Evolutionary conservation across 2,113 vertebrate genomes (phyloP).

Genomic region (Limanda limanda): DNA sequence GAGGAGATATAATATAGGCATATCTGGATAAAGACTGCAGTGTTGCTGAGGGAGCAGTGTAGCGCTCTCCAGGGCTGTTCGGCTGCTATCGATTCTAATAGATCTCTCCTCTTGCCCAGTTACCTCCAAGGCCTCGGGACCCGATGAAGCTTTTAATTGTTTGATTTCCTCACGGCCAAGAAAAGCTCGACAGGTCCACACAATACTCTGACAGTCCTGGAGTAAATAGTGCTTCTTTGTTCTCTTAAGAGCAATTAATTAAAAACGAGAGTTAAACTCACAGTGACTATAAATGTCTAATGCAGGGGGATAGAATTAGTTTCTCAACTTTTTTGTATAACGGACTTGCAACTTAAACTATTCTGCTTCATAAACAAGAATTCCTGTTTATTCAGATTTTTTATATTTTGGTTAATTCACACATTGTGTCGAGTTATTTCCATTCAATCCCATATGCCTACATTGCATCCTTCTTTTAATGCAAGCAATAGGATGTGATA

Average conservation of each 20-base stretch:
- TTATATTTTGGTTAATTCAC: neutral
- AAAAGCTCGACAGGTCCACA: constrained; percentile 11
- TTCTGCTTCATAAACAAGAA: neutral
- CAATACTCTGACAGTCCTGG: neutral
- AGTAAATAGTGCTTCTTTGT: too few relatives aligned
- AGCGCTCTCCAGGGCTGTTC: constrained; percentile 30
- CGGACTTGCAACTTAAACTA: neutral
- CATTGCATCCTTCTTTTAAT: constrained; percentile 12
- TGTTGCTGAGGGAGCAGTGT: constrained; percentile 37
- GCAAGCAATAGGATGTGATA: constrained; percentile 24
- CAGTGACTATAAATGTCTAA: too few relatives aligned
- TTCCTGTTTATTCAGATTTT: neutral
- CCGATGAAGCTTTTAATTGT: constrained; percentile 56
- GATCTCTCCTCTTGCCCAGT: constrained; percentile 57
- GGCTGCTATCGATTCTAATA: constrained; percentile 45
- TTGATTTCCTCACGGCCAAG: constrained; percentile 31
- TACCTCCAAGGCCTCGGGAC: constrained; percentile 29
- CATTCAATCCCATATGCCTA: constrained; percentile 36
- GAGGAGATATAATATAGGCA: constrained; percentile 28
- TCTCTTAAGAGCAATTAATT: too few relatives aligned
- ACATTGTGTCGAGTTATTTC: constrained; percentile 32
- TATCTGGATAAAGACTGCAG: constrained; percentile 19
- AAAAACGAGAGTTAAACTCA: too few relatives aligned
- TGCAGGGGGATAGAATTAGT: neutral
- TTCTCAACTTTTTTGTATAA: neutral